phyloP scores from a whole-genome alignment of 1,140 invertebrate genomes.

The Drosophila grimshawi region DNA sequence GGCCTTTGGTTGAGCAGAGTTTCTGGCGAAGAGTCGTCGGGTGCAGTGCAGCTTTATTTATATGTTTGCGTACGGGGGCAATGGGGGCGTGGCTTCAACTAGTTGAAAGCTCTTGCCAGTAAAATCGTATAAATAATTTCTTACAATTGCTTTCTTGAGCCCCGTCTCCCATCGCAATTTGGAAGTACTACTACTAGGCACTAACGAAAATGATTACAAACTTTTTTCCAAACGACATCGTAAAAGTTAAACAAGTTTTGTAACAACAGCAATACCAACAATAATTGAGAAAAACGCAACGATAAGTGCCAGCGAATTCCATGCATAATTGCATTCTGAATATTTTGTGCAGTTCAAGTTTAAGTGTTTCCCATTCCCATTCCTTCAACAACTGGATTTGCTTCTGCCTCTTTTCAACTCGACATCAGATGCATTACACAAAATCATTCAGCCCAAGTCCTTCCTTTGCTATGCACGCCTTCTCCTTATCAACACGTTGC shows the following conservation, averaged over 20 bases:
- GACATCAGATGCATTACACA: no score
- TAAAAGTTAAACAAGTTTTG: slow-evolving; percentile 79
- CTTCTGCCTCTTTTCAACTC: no score
- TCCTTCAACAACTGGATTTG: no score
- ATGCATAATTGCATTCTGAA: slow-evolving; percentile 79
- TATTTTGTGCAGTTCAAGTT: slow-evolving; percentile 58
- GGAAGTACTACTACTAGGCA: slow-evolving; percentile 55
- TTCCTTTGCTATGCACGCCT: no score
- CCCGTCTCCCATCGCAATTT: slow-evolving; percentile 57
- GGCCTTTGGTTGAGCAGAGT: slow-evolving; percentile 6
- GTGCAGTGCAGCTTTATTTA: slow-evolving; percentile 53
- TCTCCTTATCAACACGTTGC: no score
- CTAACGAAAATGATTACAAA: slow-evolving; percentile 79
- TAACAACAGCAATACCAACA: slow-evolving; percentile 23
- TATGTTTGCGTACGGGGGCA: slow-evolving; percentile 18
- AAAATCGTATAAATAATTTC: slow-evolving; percentile 77
- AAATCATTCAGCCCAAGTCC: no score
- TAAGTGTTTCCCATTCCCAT: not conserved
- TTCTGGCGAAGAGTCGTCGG: slow-evolving; percentile 1
- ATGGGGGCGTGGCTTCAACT: not conserved
- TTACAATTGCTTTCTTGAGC: slow-evolving; percentile 45
- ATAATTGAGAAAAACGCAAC: slow-evolving; percentile 49
- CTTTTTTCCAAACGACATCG: slow-evolving; percentile 74
- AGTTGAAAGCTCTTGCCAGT: slow-evolving; percentile 56
- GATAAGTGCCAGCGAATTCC: slow-evolving; percentile 72